phyloP scores from a whole-genome alignment of 1,140 invertebrate species.

The Hylyphantes graminicola region DNA sequence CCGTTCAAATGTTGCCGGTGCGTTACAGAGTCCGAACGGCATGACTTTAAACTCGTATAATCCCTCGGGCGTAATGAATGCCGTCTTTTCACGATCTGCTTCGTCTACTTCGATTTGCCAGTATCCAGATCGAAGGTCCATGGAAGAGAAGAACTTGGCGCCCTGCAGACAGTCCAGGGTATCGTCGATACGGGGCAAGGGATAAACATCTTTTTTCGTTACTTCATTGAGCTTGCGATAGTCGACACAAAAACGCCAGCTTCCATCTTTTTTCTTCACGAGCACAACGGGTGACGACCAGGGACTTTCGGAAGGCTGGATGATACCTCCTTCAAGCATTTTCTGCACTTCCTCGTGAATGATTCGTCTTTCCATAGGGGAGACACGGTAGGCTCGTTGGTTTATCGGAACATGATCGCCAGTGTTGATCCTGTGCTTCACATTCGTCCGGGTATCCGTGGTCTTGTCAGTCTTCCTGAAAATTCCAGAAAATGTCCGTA shows the following conservation, averaged over 20 bases:
- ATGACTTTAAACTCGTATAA: conserved; percentile 17
- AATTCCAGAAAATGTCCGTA: not conserved
- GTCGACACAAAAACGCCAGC: conserved; percentile 68
- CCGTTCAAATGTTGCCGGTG: conserved; percentile 2
- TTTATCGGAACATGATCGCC: not conserved
- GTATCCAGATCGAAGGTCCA: conserved; percentile 68
- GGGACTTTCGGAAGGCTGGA: conserved; percentile 4
- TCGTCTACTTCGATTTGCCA: conserved; percentile 66
- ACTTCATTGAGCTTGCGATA: conserved; percentile 69
- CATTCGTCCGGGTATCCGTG: not conserved
- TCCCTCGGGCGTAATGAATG: conserved; percentile 20
- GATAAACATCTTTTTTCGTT: conserved; percentile 70
- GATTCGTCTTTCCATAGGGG: not conserved
- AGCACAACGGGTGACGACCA: conserved; percentile 69
- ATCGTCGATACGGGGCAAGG: conserved; percentile 70
- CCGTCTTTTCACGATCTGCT: conserved; percentile 14
- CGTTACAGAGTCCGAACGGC: conserved; percentile 63
- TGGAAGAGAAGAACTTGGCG: conserved; percentile 66
- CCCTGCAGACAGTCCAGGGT: conserved; percentile 65
- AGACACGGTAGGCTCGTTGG: not conserved
- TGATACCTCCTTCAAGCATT: not conserved
- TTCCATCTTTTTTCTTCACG: conserved; percentile 69
- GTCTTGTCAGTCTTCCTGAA: not conserved
- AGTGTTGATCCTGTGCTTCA: conserved; percentile 7
- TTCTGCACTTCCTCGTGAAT: not conserved